Conservation (phyloP, 2,888 invertebrate genomes). For the Bruchidius siliquastri region DNA sequence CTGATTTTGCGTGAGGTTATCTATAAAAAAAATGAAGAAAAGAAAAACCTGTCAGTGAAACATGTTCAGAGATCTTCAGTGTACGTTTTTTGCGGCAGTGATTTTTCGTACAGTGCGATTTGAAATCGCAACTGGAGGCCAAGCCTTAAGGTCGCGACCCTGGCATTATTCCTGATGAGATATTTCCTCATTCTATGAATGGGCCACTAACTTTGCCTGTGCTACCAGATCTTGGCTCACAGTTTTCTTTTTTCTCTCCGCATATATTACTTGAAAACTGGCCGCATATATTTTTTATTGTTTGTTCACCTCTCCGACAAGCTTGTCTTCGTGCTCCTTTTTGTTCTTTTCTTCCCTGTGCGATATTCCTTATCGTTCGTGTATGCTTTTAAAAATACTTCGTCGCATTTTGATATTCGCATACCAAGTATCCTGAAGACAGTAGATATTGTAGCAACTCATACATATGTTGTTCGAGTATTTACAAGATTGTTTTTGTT, state of each 20-base stretch:
- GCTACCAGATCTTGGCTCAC: conserved; percentile 8
- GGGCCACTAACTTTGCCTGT: conserved; percentile 12
- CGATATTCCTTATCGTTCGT: not conserved
- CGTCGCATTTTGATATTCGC: not conserved
- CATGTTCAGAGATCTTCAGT: too few relatives aligned
- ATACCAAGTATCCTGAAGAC: not conserved
- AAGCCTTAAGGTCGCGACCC: conserved; percentile 13
- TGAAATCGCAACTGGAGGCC: not conserved
- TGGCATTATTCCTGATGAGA: conserved; percentile 14
- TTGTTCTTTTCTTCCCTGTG: not conserved
- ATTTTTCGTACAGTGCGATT: not conserved
- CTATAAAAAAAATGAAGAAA: too few relatives aligned
- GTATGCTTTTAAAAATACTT: not conserved
- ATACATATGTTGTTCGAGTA: not conserved
- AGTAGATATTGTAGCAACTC: not conserved
- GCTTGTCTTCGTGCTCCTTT: not conserved
- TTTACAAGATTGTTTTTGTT: not conserved
- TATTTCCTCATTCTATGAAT: conserved; percentile 15
- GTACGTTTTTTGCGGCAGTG: too few relatives aligned
- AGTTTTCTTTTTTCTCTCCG: not conserved
- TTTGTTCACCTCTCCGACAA: not conserved
- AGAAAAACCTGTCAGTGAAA: too few relatives aligned
- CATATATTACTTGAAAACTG: not conserved
- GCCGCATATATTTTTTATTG: not conserved
- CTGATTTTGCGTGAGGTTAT: too few relatives aligned